Base-by-base conservation (phyloP, 2,113 vertebrate genomes). In the Sarotherodon lohbergeri region DNA sequence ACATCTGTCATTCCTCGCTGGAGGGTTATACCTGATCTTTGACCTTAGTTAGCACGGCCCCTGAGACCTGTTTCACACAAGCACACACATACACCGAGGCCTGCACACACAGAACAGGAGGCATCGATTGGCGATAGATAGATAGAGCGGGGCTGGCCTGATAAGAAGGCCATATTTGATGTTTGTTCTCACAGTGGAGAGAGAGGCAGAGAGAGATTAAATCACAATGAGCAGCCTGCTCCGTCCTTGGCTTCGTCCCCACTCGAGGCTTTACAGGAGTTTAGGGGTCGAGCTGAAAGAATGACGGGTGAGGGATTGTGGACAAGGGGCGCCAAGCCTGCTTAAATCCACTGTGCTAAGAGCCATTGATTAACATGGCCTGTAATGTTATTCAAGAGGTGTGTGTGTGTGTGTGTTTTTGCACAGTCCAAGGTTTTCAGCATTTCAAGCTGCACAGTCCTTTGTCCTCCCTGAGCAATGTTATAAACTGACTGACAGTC, bases 111-210 rank as follows among this genome's bases (percentile, higher is more conserved):
- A 90, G 84, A 94, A 59, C 46, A 73, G 83, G 43, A 87, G 88
- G 81, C 94, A 96, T 96, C 81, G 95, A 96, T 96, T 93, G 94
- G 92, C 34, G 93, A 94, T 94, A 92, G 94, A 93, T 92, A 91
- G 92, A 92, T 88, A 94, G 93, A 94, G 89, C 68, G 71, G 66
- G 87, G 43, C 85, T 32, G 56, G 82, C 82, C 93, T 93, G 95
- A 95, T 95, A 96, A 96, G 94, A 84, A 93, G 94, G 93, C 92
- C 91, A 92, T 93, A 91, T 95, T 95, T 95, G 95, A 94, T 95
- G 95, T 96, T 95, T 96, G 95, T 86, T 93, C 91, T 91, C 34
- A 86, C 81, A 80, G 88, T 57, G 41, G 90, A 85, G 83, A 85
- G 90, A 92, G 88, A 90, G 56, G 57, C 83, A 85, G 73, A 82